A percentile compares a stretch with the other conserved stretches of the same genome.
Conservation (phyloP, 2,113 vertebrate genomes). For the Oryzias melastigma region DNA sequence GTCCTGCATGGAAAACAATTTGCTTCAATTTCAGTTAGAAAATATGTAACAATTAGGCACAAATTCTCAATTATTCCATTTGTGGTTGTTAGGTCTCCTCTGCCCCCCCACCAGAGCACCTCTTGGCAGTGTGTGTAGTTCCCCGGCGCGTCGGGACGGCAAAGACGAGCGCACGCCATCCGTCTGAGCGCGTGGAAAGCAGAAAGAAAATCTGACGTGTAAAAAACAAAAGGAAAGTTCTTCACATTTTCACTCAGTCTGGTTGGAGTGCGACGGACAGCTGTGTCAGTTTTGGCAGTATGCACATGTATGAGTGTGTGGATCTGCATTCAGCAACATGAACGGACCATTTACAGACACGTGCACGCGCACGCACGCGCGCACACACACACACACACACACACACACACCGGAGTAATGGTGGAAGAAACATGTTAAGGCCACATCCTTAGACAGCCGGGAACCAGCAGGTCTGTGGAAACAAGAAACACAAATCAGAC, state of each 20-base stretch:
- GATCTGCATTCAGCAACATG: conserved; percentile 74
- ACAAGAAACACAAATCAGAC: conserved; percentile 19
- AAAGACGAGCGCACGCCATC: conserved; percentile 62
- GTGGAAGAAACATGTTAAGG: conserved; percentile 82
- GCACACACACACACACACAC: conserved; percentile 45
- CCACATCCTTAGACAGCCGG: conserved; percentile 81
- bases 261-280: conserved; percentile 73
- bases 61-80: conserved; percentile 77
- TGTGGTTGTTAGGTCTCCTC: conserved; percentile 69
- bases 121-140: conserved; percentile 78
- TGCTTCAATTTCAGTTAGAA: conserved; percentile 81
- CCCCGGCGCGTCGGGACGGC: conserved; percentile 68
- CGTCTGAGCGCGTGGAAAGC: conserved; percentile 60
- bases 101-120: conserved; percentile 62
- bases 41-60: conserved; percentile 85
- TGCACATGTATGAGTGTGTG: conserved; percentile 71
- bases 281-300: conserved; percentile 85
- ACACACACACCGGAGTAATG: conserved; percentile 72
- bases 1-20: conserved; percentile 80
- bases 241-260: conserved; percentile 84
- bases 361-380: conserved; percentile 44
- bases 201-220: conserved; percentile 62
- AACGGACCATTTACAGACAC: conserved; percentile 74
- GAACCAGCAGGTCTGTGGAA: conserved; percentile 71
- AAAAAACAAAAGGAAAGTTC: conserved; percentile 62